Base-by-base conservation (phyloP, 2,113 vertebrate genomes). In the Plestiodon gilberti region DNA sequence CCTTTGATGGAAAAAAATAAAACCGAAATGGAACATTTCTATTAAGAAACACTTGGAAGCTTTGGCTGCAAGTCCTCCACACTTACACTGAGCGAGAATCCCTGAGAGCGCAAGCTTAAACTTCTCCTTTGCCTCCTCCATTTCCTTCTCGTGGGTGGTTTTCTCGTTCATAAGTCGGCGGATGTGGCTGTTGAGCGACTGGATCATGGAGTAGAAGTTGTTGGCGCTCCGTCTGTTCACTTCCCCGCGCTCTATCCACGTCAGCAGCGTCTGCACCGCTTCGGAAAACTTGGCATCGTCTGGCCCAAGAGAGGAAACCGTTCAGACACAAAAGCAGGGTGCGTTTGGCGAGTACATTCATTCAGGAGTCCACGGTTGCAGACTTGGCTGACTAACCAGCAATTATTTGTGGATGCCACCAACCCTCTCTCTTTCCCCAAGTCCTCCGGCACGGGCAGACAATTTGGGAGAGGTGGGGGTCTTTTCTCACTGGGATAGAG, bases 151-250 rank as follows among this genome's bases (percentile, higher is more conserved):
- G 0, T 99, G 98, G 48, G 97, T 94, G 1, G 97, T 97, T 90
- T 99, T 99, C 95, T 99, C 98, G 0, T 96, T 97, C 90, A 98
- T 96, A 35, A 99, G 96, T 30, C 98, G 95, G 82, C 98, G 98
- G 88, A 99, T 94, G 84, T 99, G 98, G 95, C 98, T 99, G 93
- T 99, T 99, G 87, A 98, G 98, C 0, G 98, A 98, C 94, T 99
- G 98, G 96, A 99, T 99, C 98, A 99, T 99, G 88, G 98, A 99
- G 94, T 99, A 99, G 96, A 99, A 99, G 96, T 98, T 99, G 95
- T 99, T 99, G 93, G 98, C 98, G 0, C 98, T 99, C 73, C 98
- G 97, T 33, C 98, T 97, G 95, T 98, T 99, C 87, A 99, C 98
- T 73, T 99, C 98, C 0, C 98, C 98, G 6, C 98, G 96, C 33